Evolutionary conservation across 1,140 invertebrate species (phyloP).

Genomic region (Lanistes nyassanus): DNA sequence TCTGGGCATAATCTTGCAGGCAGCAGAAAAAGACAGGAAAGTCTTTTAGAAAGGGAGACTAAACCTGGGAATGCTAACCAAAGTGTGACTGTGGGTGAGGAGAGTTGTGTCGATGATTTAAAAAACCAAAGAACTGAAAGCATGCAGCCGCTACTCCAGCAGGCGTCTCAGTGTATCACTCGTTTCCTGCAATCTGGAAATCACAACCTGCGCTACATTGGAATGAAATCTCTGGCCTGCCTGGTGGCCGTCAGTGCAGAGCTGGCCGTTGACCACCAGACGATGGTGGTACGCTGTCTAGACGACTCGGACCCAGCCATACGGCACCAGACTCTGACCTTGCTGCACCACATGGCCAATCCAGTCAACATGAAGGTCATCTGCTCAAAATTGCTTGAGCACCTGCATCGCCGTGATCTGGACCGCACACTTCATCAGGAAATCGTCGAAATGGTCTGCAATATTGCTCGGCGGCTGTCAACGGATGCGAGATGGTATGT

Average conservation of each 20-base stretch:
- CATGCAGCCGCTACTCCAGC: constrained; percentile 28
- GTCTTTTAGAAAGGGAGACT: not conserved
- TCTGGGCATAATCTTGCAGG: not conserved
- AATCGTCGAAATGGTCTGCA: constrained; percentile 1
- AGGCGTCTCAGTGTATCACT: constrained; percentile 28
- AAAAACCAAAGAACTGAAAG: not conserved
- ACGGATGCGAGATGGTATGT: constrained; percentile 13
- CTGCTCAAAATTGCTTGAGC: constrained; percentile 50
- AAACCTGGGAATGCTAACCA: not conserved
- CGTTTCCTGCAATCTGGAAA: constrained; percentile 38
- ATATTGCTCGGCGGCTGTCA: not conserved
- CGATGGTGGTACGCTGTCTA: constrained; percentile 53
- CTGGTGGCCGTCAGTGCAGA: constrained; percentile 10
- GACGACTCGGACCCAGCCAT: constrained; percentile 51
- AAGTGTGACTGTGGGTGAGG: not conserved
- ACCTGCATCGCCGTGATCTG: constrained; percentile 32
- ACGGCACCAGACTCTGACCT: constrained; percentile 47
- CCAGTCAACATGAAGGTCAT: constrained; percentile 52
- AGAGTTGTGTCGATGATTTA: not conserved
- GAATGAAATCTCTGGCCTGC: constrained; percentile 5
- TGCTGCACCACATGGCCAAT: constrained; percentile 57
- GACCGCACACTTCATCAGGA: not conserved
- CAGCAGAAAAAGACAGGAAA: not conserved
- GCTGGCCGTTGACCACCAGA: constrained; percentile 48
- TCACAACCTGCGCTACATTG: constrained; percentile 17